Percentiles rank a stretch among this genome's conserved stretches.
Evolutionary conservation across 2,888 invertebrate species (phyloP).

Genomic region (Dicyrtomina minuta): DNA sequence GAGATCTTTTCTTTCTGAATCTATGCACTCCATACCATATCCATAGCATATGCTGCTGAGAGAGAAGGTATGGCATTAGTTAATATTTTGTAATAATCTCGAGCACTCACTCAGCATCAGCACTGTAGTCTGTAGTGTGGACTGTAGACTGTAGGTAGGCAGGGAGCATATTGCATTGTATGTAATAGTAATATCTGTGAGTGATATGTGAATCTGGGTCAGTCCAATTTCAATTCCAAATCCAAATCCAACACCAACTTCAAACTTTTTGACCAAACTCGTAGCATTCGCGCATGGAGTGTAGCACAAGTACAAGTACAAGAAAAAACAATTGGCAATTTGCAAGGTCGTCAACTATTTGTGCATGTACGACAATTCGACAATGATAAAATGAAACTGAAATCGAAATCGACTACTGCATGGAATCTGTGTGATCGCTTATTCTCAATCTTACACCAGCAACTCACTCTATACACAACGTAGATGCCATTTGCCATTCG

Average conservation of each 20-base stretch:
- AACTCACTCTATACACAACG: not conserved
- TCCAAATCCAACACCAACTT: too few species aligned
- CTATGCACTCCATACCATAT: too few species aligned
- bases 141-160: too few species aligned
- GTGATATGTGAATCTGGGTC: slow-evolving; percentile 25
- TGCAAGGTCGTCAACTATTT: slow-evolving; percentile 26
- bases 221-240: slow-evolving; percentile 10
- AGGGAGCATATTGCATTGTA: too few species aligned
- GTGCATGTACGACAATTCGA: not conserved
- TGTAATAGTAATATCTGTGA: not conserved
- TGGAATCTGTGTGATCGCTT: not conserved
- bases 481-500: not conserved
- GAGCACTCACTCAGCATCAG: too few species aligned
- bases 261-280: slow-evolving; percentile 27
- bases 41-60: not conserved
- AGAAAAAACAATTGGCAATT: slow-evolving; percentile 26
- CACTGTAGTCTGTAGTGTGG: too few species aligned
- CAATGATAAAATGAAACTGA: too few species aligned
- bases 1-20: too few species aligned
- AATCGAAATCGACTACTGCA: too few species aligned
- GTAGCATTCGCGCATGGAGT: not conserved
- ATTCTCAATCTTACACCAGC: not conserved
- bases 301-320: slow-evolving; percentile 11
- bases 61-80: not conserved
- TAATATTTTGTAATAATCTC: too few species aligned